phyloP scores from a whole-genome alignment of 2,797 vertebrate species.

The Myotis findleyi region DNA sequence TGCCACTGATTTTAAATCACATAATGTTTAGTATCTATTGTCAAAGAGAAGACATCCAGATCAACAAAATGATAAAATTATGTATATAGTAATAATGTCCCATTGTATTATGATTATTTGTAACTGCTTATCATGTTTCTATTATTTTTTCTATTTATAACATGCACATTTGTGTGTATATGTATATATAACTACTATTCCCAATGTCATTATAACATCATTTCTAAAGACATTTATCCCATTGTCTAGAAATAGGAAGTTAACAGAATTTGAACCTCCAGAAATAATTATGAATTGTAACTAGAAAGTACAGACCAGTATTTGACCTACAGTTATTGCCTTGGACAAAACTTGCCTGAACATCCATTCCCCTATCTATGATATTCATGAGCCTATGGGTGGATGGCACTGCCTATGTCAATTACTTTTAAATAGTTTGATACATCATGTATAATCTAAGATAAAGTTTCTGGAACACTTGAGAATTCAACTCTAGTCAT shows the following conservation, averaged over 20 bases:
- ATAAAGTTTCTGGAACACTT: constrained; percentile 24
- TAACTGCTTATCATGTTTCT: constrained; percentile 1
- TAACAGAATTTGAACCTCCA: constrained; percentile 1
- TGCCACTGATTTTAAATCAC: constrained; percentile 56
- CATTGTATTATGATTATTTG: constrained; percentile 57
- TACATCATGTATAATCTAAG: not conserved
- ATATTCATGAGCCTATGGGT: constrained; percentile 29
- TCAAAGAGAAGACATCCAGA: constrained; percentile 60
- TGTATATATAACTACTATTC: constrained; percentile 52
- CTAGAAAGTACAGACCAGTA: constrained; percentile 1
- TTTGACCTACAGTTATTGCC: constrained; percentile 54
- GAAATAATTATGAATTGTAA: constrained; percentile 67
- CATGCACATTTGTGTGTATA: not conserved
- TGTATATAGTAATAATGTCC: constrained; percentile 51
- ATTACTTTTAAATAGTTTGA: constrained; percentile 68
- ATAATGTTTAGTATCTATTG: constrained; percentile 21
- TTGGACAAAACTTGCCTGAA: not conserved
- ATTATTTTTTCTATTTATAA: constrained; percentile 44
- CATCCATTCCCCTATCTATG: not conserved
- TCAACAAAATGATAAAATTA: constrained; percentile 30
- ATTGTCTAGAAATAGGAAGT: constrained; percentile 49
- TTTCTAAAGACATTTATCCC: constrained; percentile 49
- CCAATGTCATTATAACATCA: constrained; percentile 21
- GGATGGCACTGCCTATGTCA: constrained; percentile 13
- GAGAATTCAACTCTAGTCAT: not conserved